Evolutionary conservation across 2,113 vertebrate genomes (phyloP).

Genomic region (Callaeas wilsoni): DNA sequence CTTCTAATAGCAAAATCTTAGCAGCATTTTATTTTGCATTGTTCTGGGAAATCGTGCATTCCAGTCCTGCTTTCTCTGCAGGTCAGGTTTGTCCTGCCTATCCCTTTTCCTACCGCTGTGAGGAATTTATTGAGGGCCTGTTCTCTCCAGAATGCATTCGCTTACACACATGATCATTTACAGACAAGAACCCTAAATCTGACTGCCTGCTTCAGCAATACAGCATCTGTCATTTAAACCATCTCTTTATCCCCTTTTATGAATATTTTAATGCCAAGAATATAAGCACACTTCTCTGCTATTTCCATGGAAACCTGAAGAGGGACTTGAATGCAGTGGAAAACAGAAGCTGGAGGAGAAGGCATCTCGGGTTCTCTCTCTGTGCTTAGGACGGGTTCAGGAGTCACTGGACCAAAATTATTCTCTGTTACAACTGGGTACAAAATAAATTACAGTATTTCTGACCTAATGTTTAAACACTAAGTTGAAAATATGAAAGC

Average conservation of each 20-base stretch:
- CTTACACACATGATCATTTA: not conserved
- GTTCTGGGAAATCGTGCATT: not conserved
- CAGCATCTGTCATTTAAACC: conserved; percentile 46
- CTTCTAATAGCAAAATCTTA: not conserved
- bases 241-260: conserved; percentile 33
- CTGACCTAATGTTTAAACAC: not conserved
- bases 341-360: conserved; percentile 23
- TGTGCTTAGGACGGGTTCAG: not conserved
- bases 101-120: not conserved
- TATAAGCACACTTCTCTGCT: conserved; percentile 19
- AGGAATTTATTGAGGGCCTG: not conserved
- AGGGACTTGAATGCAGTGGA: conserved; percentile 27
- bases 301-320: conserved; percentile 70
- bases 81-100: not conserved
- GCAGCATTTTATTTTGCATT: not conserved
- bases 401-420: not conserved
- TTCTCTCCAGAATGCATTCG: not conserved
- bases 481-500: not conserved
- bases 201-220: conserved; percentile 23
- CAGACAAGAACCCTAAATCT: not conserved
- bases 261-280: conserved; percentile 65
- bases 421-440: not conserved
- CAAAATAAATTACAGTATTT: not conserved
- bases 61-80: not conserved
- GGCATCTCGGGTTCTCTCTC: not conserved